phyloP scores from a whole-genome alignment of 2,888 invertebrate species.

The Yponomeuta cagnagella region DNA sequence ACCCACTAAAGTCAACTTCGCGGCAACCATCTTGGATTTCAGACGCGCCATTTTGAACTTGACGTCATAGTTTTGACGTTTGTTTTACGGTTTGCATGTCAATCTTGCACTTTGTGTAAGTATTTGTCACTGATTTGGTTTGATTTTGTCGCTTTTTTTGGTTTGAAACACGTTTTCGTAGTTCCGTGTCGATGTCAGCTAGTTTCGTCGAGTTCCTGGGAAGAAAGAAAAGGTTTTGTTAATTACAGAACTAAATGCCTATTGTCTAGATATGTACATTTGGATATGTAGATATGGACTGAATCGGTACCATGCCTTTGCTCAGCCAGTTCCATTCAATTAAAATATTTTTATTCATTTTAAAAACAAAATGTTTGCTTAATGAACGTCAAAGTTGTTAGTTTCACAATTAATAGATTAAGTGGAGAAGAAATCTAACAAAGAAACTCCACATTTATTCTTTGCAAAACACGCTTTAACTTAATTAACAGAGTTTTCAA shows the following conservation, averaged over 20 bases:
- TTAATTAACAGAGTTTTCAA: no score
- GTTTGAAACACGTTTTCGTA: neutral
- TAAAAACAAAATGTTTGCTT: no score
- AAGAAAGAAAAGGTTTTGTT: neutral
- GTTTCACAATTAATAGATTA: no score
- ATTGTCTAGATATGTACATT: neutral
- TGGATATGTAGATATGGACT: no score
- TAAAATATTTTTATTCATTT: no score
- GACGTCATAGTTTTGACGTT: conserved; percentile 24
- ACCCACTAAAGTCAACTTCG: conserved; percentile 40
- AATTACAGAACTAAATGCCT: neutral
- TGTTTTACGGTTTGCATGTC: neutral
- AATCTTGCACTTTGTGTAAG: neutral
- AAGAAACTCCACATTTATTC: no score
- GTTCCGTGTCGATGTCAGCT: neutral
- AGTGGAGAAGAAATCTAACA: no score
- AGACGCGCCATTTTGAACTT: conserved; percentile 1
- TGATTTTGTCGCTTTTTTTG: neutral
- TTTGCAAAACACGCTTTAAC: no score
- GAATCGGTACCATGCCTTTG: no score
- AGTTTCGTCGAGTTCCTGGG: neutral
- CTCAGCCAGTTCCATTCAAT: no score
- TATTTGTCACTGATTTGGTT: neutral
- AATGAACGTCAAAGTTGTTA: no score
- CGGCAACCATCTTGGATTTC: conserved; percentile 16